Conservation (phyloP, 2,797 vertebrate genomes). For the Xerus rutilus region DNA sequence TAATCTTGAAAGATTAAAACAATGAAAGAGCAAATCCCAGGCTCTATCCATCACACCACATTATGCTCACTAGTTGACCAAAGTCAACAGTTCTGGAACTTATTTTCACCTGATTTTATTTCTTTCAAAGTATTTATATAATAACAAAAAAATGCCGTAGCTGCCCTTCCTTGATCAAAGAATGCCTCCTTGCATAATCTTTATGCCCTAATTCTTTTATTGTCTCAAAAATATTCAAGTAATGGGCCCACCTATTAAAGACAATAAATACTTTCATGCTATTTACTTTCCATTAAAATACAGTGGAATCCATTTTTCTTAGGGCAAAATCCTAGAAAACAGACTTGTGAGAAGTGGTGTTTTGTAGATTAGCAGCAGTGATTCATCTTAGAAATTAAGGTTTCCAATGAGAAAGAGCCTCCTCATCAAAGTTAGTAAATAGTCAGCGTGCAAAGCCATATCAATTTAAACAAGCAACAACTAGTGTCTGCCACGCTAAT, state of each 20-base stretch:
- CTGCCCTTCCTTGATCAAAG: background rate
- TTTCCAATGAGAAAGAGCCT: conserved; percentile 59
- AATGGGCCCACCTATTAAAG: conserved; percentile 50
- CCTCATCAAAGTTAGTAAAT: background rate
- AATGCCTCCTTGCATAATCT: background rate
- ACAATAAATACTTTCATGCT: conserved; percentile 45
- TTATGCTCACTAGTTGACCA: background rate
- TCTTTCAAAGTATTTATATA: background rate
- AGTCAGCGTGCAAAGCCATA: background rate
- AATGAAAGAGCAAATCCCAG: background rate
- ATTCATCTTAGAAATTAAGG: conserved; percentile 73
- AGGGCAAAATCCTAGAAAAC: conserved; percentile 57
- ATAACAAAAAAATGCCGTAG: background rate
- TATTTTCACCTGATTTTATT: background rate
- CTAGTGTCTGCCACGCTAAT: background rate
- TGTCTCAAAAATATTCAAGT: conserved; percentile 53
- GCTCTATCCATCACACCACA: background rate
- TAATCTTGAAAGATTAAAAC: conserved; percentile 1
- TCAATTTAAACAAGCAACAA: background rate
- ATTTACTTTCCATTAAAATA: conserved; percentile 71
- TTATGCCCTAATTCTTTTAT: conserved; percentile 27
- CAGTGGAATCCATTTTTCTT: conserved; percentile 63
- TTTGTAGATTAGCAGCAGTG: conserved; percentile 42
- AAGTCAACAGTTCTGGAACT: background rate
- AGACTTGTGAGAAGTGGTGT: conserved; percentile 21